Evolutionary conservation across 2,113 vertebrate genomes (phyloP).

Genomic region (Gallinago media): DNA sequence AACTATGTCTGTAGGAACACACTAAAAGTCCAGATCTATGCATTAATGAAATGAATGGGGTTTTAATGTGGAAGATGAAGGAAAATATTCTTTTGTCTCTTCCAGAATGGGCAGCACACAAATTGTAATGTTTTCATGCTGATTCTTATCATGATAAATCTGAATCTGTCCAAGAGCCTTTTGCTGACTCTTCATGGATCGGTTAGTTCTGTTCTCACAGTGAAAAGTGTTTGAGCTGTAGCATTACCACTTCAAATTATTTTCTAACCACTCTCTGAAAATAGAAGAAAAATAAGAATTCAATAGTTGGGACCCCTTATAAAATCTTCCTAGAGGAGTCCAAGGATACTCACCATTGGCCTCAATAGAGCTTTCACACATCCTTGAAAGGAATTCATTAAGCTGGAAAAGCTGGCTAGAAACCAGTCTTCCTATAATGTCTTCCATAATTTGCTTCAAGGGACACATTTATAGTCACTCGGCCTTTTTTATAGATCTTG

Average conservation of each 20-base stretch:
- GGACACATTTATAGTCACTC: conserved; percentile 52
- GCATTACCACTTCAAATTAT: neutral
- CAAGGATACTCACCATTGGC: conserved; percentile 37
- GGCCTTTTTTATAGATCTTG: conserved; percentile 56
- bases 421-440: conserved; percentile 41
- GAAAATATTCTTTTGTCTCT: neutral
- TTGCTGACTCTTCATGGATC: neutral
- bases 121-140: neutral
- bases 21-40: neutral
- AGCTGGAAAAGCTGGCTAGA: conserved; percentile 47
- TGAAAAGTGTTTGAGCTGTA: neutral
- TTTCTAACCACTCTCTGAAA: neutral
- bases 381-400: conserved; percentile 64
- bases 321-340: conserved; percentile 20
- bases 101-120: neutral
- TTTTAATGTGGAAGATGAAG: neutral
- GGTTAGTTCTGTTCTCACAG: neutral
- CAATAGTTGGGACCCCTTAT: neutral
- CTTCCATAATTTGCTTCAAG: conserved; percentile 64
- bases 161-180: neutral
- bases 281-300: conserved; percentile 34
- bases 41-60: neutral
- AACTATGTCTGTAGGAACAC: neutral
- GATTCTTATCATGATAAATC: neutral
- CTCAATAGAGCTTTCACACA: conserved; percentile 44